A percentile compares a stretch with the other conserved stretches of the same genome.
phyloP scores from a whole-genome alignment of 2,888 invertebrate species.

The Drosophila pseudotalamancana region DNA sequence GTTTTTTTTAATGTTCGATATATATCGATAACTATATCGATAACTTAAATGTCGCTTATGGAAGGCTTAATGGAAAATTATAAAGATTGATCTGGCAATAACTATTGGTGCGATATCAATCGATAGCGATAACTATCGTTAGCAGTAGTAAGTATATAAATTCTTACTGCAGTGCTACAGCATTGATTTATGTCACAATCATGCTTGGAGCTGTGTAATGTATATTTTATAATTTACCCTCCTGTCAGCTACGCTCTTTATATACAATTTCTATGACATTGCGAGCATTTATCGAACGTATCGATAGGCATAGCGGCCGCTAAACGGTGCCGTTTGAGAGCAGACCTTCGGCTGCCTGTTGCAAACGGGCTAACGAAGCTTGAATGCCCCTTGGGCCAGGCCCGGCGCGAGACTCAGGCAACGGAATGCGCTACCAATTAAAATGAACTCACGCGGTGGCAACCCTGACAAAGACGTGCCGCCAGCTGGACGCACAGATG shows the following conservation, averaged over 20 bases:
- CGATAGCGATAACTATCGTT: background rate
- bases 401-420: conserved; percentile 2
- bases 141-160: background rate
- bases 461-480: conserved; percentile 71
- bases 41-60: no score
- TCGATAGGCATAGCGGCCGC: conserved; percentile 15
- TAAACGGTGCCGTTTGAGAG: background rate
- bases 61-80: no score
- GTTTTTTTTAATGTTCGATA: no score
- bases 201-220: no score
- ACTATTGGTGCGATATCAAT: no score
- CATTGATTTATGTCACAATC: background rate
- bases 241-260: background rate
- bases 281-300: conserved; percentile 12
- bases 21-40: background rate
- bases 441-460: conserved; percentile 78
- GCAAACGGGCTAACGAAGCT: conserved; percentile 32
- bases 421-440: conserved; percentile 72
- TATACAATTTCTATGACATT: background rate
- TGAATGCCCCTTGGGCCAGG: conserved; percentile 44
- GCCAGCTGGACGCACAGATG: conserved; percentile 42
- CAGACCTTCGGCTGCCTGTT: conserved; percentile 34
- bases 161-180: background rate
- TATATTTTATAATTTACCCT: background rate
- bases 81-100: no score